A percentile compares a stretch with the other conserved stretches of the same genome.
Conservation (phyloP, 1,140 invertebrate species). For the Calosoma granatense region DNA sequence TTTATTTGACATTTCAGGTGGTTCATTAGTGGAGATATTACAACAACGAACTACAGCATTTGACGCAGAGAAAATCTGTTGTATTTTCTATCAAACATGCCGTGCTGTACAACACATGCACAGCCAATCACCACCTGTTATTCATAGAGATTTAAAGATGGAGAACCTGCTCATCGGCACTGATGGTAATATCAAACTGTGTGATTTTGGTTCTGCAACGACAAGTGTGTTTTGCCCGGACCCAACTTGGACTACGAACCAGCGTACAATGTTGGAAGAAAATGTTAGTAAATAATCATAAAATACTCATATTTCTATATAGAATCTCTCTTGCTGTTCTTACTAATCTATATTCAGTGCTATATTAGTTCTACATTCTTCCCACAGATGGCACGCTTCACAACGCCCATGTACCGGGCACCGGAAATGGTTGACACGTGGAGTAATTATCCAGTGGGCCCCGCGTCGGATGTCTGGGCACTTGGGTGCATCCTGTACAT, state of each 20-base stretch:
- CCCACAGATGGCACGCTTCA: conserved; percentile 56
- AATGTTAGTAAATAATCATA: conserved; percentile 49
- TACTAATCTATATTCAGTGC: conserved; percentile 1
- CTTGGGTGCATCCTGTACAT: conserved; percentile 91
- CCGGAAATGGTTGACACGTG: conserved; percentile 98
- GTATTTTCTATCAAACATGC: conserved; percentile 86
- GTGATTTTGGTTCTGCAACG: conserved; percentile 97
- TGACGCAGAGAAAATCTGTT: conserved; percentile 64
- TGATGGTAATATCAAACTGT: conserved; percentile 84
- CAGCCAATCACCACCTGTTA: conserved; percentile 73
- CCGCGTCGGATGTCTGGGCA: conserved; percentile 90
- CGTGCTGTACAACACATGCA: conserved; percentile 90
- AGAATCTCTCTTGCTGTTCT: conserved; percentile 4
- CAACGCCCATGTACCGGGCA: conserved; percentile 82
- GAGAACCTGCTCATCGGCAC: conserved; percentile 59
- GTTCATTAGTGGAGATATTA: conserved; percentile 72
- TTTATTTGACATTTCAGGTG: conserved; percentile 43
- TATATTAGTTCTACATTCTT: conserved; percentile 16
- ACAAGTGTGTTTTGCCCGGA: conserved; percentile 75
- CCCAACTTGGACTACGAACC: conserved; percentile 82
- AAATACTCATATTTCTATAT: conserved; percentile 4
- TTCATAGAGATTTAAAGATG: conserved; percentile 88
- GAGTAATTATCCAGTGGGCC: conserved; percentile 87
- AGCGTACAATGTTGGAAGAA: conserved; percentile 89
- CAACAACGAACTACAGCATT: conserved; percentile 52